Base-by-base conservation (phyloP, 2,113 vertebrate species). In the Burhinus bistriatus region DNA sequence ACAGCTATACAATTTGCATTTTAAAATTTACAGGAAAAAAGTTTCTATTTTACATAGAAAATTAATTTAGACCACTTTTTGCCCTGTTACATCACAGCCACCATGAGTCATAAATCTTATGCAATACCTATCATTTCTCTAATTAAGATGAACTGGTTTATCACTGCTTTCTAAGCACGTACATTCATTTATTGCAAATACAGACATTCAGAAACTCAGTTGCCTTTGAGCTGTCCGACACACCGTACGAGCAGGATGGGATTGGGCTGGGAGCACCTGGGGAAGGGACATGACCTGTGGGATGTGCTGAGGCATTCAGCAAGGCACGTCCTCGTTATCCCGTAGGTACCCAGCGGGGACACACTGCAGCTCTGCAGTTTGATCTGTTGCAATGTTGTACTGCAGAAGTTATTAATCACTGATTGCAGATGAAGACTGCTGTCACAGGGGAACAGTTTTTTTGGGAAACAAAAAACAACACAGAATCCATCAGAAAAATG, bases 231-330 rank as follows among this genome's bases (percentile, higher is more conserved):
- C 3, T 38, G 15, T 7, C 29, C 1, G 2, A 14, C 6, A 66
- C 10, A 22, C 2, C 0, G 0, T 0, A 2, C 0, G 9, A 66
- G 34, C 12, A 59, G 51, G 42, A 25, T 2, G 32, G 20, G 20
- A 27, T 0, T 19, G 72, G 64, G 38, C 34, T 49, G 66, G 44
- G 23, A 36, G 38, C 11, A 38, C 7, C 26, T 9, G 0, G 3
- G 68, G 64, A 61, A 72, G 58, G 49, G 54, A 64, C 6, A 1
- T 6, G 68, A 49, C 42, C 30, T 2, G 3, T 1, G 6, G 52
- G 68, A 59, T 1, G 2, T 0, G 9, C 40, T 6, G 2, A 45
- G 32, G 59, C 22, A 19, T 0, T 20, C 9, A 9, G n/a, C 73
- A 32, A 66, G 17, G 15, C 51, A 44, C 11, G 1, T 23, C 34